These are phyloP conservation scores for Elachura formosa DNA, from an alignment of 2,113 vertebrate species.

Conservation along the genomic window DNA sequence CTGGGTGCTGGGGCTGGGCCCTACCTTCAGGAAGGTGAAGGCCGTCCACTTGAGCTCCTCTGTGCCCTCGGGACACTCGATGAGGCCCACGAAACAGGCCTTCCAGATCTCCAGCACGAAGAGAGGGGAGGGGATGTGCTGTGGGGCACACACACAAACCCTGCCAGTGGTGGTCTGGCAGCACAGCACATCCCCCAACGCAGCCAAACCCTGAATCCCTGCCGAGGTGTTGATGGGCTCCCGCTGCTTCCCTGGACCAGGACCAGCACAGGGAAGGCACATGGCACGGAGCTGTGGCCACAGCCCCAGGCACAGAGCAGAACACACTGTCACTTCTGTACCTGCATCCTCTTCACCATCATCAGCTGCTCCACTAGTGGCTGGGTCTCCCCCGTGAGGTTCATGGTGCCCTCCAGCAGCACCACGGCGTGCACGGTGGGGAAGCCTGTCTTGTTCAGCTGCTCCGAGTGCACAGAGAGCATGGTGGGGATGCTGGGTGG, in stretches of 20 bases:
- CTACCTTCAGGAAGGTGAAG: constrained; percentile 96
- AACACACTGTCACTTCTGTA: constrained; percentile 23
- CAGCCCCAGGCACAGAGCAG: not conserved
- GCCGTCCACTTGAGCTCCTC: constrained; percentile 99
- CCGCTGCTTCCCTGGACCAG: not conserved
- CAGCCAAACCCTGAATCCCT: not conserved
- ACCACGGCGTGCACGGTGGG: constrained; percentile 91
- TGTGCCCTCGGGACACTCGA: constrained; percentile 94
- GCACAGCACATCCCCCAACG: not conserved
- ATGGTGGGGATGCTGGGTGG: constrained; percentile 85
- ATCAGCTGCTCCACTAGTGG: constrained; percentile 94
- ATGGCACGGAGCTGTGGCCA: not conserved
- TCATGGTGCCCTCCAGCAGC: constrained; percentile 97
- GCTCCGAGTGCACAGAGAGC: constrained; percentile 80
- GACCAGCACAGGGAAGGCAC: not conserved
- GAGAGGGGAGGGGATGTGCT: constrained; percentile 87
- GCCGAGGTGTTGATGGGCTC: not conserved
- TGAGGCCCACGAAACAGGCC: constrained; percentile 95
- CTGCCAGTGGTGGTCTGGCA: not conserved
- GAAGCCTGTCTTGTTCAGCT: constrained; percentile 81
- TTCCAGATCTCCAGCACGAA: constrained; percentile 98
- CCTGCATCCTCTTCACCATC: constrained; percentile 99
- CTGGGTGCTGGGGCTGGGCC: accelerated
- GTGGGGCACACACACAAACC: not conserved
- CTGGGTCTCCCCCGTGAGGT: constrained; percentile 92